Evolutionary conservation across 2,797 vertebrate genomes (phyloP).

Genomic region (Macropus fuliginosus): DNA sequence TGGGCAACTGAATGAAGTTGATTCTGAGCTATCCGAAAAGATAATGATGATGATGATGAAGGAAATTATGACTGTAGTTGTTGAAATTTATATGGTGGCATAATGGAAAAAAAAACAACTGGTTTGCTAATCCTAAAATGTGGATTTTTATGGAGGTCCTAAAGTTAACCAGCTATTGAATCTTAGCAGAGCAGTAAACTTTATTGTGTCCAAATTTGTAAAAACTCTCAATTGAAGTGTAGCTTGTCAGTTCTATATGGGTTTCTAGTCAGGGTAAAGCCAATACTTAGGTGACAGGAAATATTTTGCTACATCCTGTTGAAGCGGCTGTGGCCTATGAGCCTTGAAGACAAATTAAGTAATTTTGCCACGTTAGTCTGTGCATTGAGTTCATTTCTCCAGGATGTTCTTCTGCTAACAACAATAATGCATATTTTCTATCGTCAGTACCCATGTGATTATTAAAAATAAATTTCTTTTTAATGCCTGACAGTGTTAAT

Average conservation of each 20-base stretch:
- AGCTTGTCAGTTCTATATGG: background rate
- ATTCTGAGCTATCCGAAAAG: background rate
- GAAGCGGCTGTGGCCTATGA: background rate
- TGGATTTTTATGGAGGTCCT: constrained; percentile 1
- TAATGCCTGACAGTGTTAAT: background rate
- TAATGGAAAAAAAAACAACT: background rate
- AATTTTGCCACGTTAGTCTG: background rate
- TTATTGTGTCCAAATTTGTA: constrained; percentile 13
- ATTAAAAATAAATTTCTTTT: background rate
- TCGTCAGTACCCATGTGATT: background rate
- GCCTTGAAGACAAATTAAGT: background rate
- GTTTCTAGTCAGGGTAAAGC: background rate
- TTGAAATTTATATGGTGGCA: background rate
- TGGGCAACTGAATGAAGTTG: background rate
- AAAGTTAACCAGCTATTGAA: background rate
- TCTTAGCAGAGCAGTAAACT: constrained; percentile 9
- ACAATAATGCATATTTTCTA: background rate
- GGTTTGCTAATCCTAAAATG: background rate
- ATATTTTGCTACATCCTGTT: background rate
- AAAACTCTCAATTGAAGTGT: constrained; percentile 5
- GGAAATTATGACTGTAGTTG: background rate
- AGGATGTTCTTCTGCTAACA: background rate
- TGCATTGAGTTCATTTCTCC: background rate
- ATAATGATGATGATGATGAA: background rate
- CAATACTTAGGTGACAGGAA: background rate